Conservation (phyloP, 2,888 invertebrate species). For the Chymomyza procnemis region DNA sequence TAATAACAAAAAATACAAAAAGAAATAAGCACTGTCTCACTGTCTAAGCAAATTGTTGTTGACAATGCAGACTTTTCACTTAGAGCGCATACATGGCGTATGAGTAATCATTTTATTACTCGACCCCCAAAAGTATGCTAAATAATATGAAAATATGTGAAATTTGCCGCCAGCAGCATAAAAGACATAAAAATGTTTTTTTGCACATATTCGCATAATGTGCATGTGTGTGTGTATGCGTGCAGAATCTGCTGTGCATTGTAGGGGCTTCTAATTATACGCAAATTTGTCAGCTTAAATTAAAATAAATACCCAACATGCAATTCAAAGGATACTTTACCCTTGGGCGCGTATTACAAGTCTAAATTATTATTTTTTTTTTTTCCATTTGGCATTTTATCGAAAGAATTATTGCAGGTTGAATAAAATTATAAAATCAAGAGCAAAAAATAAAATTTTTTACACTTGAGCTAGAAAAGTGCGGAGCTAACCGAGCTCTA, state of each 20-base stretch:
- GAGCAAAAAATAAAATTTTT: not conserved
- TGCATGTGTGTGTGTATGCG: conserved; percentile 1
- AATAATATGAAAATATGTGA: conserved; percentile 3
- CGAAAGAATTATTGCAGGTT: not conserved
- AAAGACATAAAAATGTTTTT: conserved; percentile 1
- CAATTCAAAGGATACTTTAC: conserved; percentile 14
- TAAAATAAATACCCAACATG: conserved; percentile 56
- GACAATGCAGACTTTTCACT: conserved; percentile 43
- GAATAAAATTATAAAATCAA: not conserved
- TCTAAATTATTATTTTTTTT: not conserved
- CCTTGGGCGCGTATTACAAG: not conserved
- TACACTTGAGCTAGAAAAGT: too few relatives aligned
- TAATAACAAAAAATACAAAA: too few relatives aligned
- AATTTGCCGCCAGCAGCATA: not conserved
- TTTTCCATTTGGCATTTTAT: not conserved
- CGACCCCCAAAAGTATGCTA: conserved; percentile 38
- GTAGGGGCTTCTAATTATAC: conserved; percentile 43
- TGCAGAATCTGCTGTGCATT: conserved; percentile 27
- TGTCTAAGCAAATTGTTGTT: not conserved
- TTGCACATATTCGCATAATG: not conserved
- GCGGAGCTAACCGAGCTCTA: not conserved
- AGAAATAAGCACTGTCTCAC: not conserved
- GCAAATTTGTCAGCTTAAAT: conserved; percentile 58
- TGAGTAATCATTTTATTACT: conserved; percentile 66
- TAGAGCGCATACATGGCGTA: conserved; percentile 41